Evolutionary conservation across 2,797 vertebrate genomes (phyloP).

Genomic region (Champsocephalus gunnari): DNA sequence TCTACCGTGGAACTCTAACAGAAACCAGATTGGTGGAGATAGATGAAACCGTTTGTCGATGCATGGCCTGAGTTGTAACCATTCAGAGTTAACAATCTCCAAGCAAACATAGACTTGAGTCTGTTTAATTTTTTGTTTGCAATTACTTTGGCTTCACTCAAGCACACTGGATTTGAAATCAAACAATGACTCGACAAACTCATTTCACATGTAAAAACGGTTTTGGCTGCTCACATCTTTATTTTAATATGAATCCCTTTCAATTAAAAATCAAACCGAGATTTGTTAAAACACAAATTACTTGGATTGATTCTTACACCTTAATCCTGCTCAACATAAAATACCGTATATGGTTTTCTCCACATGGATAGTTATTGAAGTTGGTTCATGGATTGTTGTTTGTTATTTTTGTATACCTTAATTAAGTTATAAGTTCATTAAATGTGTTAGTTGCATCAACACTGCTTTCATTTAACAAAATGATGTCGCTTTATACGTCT

Average conservation of each 20-base stretch:
- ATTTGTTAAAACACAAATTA: not conserved
- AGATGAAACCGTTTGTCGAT: constrained; percentile 35
- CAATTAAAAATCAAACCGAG: not conserved
- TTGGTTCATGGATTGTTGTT: too few species aligned
- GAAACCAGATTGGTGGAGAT: constrained; percentile 42
- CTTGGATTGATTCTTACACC: not conserved
- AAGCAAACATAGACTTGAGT: constrained; percentile 22
- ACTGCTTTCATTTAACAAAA: constrained; percentile 13
- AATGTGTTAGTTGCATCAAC: constrained; percentile 7
- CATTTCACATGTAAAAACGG: too few species aligned
- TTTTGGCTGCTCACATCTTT: not conserved
- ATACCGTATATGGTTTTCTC: not conserved
- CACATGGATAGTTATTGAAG: not conserved
- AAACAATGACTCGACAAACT: not conserved
- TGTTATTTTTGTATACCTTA: too few species aligned
- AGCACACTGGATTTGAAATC: not conserved
- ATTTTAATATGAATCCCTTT: too few species aligned
- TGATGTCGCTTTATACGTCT: not conserved
- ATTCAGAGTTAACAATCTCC: constrained; percentile 9
- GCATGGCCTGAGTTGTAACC: constrained; percentile 32
- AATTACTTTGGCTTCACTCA: constrained; percentile 15
- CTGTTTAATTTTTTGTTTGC: constrained; percentile 1
- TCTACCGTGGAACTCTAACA: constrained; percentile 53
- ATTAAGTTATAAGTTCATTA: not conserved
- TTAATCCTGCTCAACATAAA: not conserved